Base-by-base conservation (phyloP, 2,888 invertebrate genomes). In the Tinea trinotella region DNA sequence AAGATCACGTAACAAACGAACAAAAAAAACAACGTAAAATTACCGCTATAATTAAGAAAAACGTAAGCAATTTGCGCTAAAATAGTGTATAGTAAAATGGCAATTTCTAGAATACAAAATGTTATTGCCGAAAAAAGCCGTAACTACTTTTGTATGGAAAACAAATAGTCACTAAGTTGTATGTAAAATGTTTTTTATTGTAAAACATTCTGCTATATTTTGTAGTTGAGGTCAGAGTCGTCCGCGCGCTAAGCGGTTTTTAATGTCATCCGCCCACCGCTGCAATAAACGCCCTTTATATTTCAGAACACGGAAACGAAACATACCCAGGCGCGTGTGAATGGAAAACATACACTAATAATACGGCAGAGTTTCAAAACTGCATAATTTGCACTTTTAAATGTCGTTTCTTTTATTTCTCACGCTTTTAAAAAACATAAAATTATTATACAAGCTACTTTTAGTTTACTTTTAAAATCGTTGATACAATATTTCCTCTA, bases 241-340 rank as follows among this genome's bases (percentile, higher is more conserved):
- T 56, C 61, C 58, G 62, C 40, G n/a, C 59, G 66, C 77, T 79
- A 78, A 80, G 76, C 77, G 71, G 66, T 80, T 80, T 79, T 78
- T 79, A 79, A 79, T 79, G 76, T 74, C 73, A 71, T 71, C 70
- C 71, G 66, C 59, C 61, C 60, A 61, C 63, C 58, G 60, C 18
- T 40, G 71, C 66, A 68, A 74, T 73, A 73, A 72, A 69, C 65
- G 64, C 60, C 61, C 60, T 61, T n/a, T 65, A 68, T 68, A 70
- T 68, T 68, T 68, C 66, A 66, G 62, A 57, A 62, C 57, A 66
- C 61, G 61, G 59, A 62, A 65, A 18, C 50, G 50, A 50, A 50
- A 50, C 24, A 24, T 5, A 13, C 17, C 12, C 13, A 13, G 5
- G 7, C 48, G n/a, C 17, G 20, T 48, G 48, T 18, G 48, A 48